Evolutionary conservation across 2,888 invertebrate genomes (phyloP).

Genomic region (Luperina testacea): DNA sequence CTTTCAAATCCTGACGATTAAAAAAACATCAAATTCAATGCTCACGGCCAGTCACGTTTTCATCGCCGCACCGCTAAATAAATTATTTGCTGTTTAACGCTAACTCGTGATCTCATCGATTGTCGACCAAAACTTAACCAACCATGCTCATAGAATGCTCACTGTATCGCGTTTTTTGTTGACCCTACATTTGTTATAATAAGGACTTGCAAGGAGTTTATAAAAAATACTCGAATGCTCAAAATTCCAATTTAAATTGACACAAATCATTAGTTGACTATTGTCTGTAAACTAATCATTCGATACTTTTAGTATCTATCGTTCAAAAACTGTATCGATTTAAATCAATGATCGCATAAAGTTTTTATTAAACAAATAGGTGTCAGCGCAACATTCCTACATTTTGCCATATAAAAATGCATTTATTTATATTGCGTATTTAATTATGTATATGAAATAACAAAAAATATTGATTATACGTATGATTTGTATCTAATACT

Average conservation of each 20-base stretch:
- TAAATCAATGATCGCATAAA: conserved; percentile 41
- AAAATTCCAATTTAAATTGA: conserved; percentile 41
- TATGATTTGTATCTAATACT: conserved; percentile 72
- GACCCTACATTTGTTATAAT: conserved; percentile 56
- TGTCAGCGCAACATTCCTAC: conserved; percentile 78
- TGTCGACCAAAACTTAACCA: conserved; percentile 60
- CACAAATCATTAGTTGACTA: conserved; percentile 45
- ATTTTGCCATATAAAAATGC: conserved; percentile 84
- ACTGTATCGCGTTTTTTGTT: conserved; percentile 56
- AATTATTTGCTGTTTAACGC: conserved; percentile 58
- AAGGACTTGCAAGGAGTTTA: conserved; percentile 31
- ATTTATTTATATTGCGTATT: conserved; percentile 81
- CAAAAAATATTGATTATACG: conserved; percentile 52
- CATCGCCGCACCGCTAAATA: conserved; percentile 62
- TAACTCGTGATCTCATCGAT: conserved; percentile 64
- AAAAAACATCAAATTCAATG: conserved; percentile 42
- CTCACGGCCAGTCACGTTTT: conserved; percentile 55
- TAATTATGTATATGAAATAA: conserved; percentile 61
- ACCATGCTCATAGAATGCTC: conserved; percentile 65
- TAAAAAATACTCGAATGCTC: conserved; percentile 29
- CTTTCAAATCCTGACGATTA: conserved; percentile 43
- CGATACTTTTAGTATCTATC: conserved; percentile 53
- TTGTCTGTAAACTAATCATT: conserved; percentile 50
- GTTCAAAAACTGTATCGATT: conserved; percentile 34
- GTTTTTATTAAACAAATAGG: conserved; percentile 61